Base-by-base conservation (phyloP, 2,797 vertebrate genomes). In the Peromyscus nudipes region DNA sequence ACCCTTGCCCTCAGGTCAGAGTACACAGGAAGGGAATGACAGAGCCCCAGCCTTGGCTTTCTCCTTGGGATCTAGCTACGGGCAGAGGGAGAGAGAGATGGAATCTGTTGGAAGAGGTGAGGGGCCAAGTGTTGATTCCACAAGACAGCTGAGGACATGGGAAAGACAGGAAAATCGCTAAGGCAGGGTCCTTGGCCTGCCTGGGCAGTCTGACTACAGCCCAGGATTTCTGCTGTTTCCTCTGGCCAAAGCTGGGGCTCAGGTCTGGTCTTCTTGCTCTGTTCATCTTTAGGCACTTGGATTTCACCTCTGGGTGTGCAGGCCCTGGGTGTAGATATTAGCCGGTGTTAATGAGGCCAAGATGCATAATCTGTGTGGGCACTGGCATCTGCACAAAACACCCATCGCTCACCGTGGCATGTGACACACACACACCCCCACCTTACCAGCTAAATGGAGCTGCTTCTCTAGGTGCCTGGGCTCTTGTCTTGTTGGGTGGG, bases 201-300 rank as follows among this genome's bases (percentile, higher is more conserved):
- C 49, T 64, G 23, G 49, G 49, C 49, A 52, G 46, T 34, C 55
- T 67, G 25, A 43, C 29, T 91, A 11, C 21, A 93, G 75, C 49
- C 73, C 55, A 34, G 19, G 17, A 13, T 83, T 12, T 65, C 52
- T 69, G 27, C 46, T 89, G 67, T 52, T 52, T 67, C 85, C 43
- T 94, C 86, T 86, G 29, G 13, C n/a, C 57, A 89, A 96, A 96
- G 29, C 55, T 79, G 37, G 34, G 37, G 12, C 77, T 92, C 34
- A 77, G 1, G 4, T 34, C n/a, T 60, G 14, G 16, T 19, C 71
- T 81, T 93, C 57, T 73, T 77, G 83, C 9, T 46, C 60, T n/a
- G 17, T 4, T 62, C 92, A 49, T 73, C 55, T 88, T 77, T 75
- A n/a, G 65, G 31, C 3, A 73, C 65, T 92, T 29, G 3, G 40